Evolutionary conservation across 1,140 invertebrate genomes (phyloP).

Genomic region (Rhagoletis pomonella): DNA sequence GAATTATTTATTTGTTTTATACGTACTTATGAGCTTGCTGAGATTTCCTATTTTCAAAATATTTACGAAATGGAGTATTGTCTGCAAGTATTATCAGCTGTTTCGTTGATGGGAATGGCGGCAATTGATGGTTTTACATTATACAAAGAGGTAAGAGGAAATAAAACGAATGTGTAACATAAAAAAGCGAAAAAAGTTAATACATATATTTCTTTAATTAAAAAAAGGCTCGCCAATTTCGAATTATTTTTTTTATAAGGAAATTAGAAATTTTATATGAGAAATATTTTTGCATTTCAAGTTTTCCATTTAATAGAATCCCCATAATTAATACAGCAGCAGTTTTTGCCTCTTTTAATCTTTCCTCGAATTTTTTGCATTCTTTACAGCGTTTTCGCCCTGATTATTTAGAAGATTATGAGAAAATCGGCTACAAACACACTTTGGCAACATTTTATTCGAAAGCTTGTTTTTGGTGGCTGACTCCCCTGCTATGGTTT

Average conservation of each 20-base stretch:
- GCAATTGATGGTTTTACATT: constrained; percentile 65
- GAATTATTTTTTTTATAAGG: too few relatives aligned
- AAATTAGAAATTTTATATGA: too few relatives aligned
- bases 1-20: constrained; percentile 64
- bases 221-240: not conserved
- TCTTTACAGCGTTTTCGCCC: constrained; percentile 65
- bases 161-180: not conserved
- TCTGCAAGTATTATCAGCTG: constrained; percentile 59
- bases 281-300: too few relatives aligned
- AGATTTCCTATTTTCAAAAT: constrained; percentile 65
- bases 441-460: constrained; percentile 80
- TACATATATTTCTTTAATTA: not conserved
- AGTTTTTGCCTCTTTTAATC: not conserved
- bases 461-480: constrained; percentile 86
- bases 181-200: too few relatives aligned
- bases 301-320: too few relatives aligned
- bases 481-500: constrained; percentile 80
- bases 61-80: constrained; percentile 65
- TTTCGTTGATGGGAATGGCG: constrained; percentile 62
- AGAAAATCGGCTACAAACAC: constrained; percentile 76
- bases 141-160: constrained; percentile 67
- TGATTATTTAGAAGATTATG: constrained; percentile 68
- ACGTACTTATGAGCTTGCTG: constrained; percentile 67
- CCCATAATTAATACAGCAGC: too few relatives aligned
- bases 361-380: not conserved